These are phyloP conservation scores for Euura saliciscinereae DNA, from an alignment of 1,140 invertebrate genomes.

Conservation along the genomic window DNA sequence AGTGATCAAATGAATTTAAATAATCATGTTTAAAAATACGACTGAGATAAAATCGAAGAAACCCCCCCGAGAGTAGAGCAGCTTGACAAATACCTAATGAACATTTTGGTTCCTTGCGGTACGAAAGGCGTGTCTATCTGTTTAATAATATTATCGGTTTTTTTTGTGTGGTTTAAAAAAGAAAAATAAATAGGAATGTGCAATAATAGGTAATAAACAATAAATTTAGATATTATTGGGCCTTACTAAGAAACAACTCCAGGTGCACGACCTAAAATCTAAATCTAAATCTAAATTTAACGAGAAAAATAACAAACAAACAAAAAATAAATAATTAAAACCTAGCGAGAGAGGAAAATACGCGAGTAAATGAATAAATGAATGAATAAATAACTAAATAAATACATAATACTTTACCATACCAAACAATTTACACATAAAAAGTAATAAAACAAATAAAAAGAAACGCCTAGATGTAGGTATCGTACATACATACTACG, in stretches of 20 bases:
- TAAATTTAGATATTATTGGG: conserved; percentile 29
- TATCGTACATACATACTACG: too few relatives aligned
- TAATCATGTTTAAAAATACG: too few relatives aligned
- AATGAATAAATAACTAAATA: neutral
- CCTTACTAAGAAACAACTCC: conserved; percentile 26
- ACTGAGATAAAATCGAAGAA: neutral
- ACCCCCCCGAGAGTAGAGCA: neutral
- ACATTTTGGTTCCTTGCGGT: conserved; percentile 27
- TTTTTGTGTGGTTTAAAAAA: too few relatives aligned
- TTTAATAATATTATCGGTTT: neutral
- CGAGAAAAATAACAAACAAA: neutral
- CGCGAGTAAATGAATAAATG: neutral
- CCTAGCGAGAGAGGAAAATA: neutral
- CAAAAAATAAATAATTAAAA: neutral
- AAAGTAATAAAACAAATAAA: neutral
- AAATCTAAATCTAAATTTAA: conserved; percentile 2
- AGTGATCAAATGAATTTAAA: too few relatives aligned
- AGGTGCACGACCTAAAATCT: conserved; percentile 1
- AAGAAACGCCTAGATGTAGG: neutral
- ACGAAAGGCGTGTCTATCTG: conserved; percentile 14
- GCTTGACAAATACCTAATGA: conserved; percentile 1
- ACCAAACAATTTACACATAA: neutral
- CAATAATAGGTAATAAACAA: conserved; percentile 25
- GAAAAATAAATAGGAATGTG: neutral
- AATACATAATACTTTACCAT: neutral